These are phyloP conservation scores for Palythoa heliodiscus DNA, from an alignment of 92 coral and sea anemone species.

Conservation along the genomic window DNA sequence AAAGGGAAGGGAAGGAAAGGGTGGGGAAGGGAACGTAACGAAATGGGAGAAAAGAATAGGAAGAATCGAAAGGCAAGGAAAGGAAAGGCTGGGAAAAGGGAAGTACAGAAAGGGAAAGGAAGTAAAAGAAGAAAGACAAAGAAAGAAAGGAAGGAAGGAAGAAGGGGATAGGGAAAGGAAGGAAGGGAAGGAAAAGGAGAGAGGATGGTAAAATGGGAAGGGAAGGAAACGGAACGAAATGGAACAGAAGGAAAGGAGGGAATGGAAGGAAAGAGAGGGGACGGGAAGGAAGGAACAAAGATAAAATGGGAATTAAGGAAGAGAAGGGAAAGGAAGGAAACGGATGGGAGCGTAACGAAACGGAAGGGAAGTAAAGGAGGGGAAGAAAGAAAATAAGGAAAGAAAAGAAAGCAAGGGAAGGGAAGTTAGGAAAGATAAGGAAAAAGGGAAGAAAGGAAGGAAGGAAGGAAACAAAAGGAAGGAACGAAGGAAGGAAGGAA, in stretches of 20 bases:
- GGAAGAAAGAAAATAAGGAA: neutral
- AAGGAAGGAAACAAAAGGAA: neutral
- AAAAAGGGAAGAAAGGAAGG: neutral
- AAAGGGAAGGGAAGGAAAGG: neutral
- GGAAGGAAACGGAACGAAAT: neutral
- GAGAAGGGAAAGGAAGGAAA: neutral
- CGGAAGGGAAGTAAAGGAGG: neutral
- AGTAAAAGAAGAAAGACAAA: neutral
- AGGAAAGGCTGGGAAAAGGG: neutral
- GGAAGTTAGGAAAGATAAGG: neutral
- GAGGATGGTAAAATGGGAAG: neutral
- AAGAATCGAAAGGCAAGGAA: neutral
- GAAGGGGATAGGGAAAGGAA: neutral
- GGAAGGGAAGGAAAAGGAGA: neutral
- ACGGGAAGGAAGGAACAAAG: neutral
- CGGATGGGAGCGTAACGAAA: neutral
- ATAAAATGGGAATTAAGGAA: neutral
- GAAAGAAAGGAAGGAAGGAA: neutral
- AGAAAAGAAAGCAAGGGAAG: neutral
- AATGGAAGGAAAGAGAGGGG: neutral
- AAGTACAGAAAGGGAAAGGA: neutral
- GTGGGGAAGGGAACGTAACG: neutral
- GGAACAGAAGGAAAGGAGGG: neutral
- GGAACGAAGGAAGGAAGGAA: neutral
- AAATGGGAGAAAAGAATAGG: neutral